phyloP scores from a whole-genome alignment of 2,113 vertebrate genomes.

The Danionella cerebrum region DNA sequence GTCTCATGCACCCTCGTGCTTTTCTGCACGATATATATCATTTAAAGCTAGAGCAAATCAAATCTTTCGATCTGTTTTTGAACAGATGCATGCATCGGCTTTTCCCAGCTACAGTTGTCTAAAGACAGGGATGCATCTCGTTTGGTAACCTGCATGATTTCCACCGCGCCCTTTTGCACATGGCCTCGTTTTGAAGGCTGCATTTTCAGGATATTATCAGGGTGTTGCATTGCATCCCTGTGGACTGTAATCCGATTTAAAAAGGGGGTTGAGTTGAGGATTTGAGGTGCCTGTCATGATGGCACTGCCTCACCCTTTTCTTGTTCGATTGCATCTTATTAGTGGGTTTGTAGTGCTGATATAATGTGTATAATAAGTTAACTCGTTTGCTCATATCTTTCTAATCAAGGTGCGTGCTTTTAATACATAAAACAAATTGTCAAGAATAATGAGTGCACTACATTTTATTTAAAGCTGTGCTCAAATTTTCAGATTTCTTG shows the following conservation, averaged over 20 bases:
- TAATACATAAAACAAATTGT: no score
- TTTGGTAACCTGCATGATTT: neutral
- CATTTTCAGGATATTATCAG: neutral
- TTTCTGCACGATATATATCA: neutral
- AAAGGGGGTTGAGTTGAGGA: slow-evolving; percentile 15
- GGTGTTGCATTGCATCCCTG: slow-evolving; percentile 21
- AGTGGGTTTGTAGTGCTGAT: no score
- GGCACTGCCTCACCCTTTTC: neutral
- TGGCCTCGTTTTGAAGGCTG: neutral
- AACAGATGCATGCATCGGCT: neutral
- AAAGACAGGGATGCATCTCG: neutral
- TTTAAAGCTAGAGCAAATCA: neutral
- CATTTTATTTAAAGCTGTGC: no score
- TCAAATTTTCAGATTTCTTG: no score
- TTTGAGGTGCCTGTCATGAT: neutral
- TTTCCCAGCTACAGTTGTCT: neutral
- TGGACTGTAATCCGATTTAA: slow-evolving; percentile 30
- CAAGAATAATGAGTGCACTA: no score
- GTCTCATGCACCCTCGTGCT: no score
- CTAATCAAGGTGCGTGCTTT: no score
- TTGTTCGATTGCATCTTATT: neutral
- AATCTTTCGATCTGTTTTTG: neutral
- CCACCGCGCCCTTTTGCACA: neutral
- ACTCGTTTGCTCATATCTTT: no score
- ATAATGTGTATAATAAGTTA: no score